These are phyloP conservation scores for Clamator glandarius DNA, from an alignment of 2,797 vertebrate species.

Conservation along the genomic window DNA sequence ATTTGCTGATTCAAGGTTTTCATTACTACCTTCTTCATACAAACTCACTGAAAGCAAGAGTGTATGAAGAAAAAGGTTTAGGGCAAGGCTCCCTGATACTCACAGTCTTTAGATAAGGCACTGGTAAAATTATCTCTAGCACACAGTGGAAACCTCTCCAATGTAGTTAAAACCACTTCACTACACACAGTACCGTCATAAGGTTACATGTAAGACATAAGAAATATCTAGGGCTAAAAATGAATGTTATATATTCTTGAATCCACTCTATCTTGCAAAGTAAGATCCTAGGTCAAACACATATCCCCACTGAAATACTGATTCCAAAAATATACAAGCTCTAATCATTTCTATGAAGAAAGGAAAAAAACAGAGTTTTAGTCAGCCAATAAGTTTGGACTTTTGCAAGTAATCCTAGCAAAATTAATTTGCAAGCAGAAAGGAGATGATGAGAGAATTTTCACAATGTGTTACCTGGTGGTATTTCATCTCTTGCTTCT, in stretches of 20 bases:
- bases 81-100: background rate
- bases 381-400: background rate
- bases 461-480: background rate
- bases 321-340: background rate
- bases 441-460: background rate
- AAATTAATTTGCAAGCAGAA: background rate
- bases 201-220: background rate
- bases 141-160: slow-evolving; percentile 3
- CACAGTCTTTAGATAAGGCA: background rate
- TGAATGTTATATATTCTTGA: background rate
- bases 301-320: background rate
- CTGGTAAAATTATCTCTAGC: slow-evolving; percentile 9
- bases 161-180: slow-evolving; percentile 18
- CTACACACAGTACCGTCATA: background rate
- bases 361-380: background rate
- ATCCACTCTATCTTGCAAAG: background rate
- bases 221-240: background rate
- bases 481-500: background rate
- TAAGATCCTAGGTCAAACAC: background rate
- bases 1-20: slow-evolving; percentile 47
- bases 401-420: background rate
- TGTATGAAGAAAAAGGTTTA: background rate
- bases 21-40: background rate
- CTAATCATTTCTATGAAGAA: background rate
- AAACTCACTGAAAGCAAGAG: background rate